Base-by-base conservation (phyloP, 2,888 invertebrate genomes). In the Epistrophe grossulariae region DNA sequence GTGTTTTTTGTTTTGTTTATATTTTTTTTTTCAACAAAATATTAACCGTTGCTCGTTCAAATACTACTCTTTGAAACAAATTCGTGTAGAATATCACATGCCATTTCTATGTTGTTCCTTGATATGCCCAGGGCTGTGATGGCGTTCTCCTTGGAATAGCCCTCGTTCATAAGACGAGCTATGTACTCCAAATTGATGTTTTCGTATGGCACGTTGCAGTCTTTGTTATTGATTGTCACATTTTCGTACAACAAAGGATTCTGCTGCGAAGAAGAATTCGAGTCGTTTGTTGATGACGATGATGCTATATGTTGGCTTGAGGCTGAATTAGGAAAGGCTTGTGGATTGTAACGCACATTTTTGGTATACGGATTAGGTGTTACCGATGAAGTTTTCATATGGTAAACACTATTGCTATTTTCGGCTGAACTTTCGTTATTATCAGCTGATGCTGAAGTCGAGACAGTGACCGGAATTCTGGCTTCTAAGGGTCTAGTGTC, bases 101-200 rank as follows among this genome's bases (percentile, higher is more conserved):
- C 98, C 98, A 99, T 98, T 92, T 97, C 97, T 74, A 98, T 94
- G 93, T 99, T 97, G 93, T 98, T 99, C 81, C 98, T 94, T 1
- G 98, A 97, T 90, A 99, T 98, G 84, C 98, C 97, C 89, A 99
- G 94, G 6, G 98, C 98, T 89, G 98, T 95, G 66, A 98, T 97
- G 4, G 98, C 98, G 64, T 97, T 97, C 91, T 98, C 97, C 90
- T 97, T 96, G 1, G 98, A 96, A 91, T 98, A 98, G 0, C 98
- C 99, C 90, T 98, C 98, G 78, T 95, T 96, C 62, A 98, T 97
- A 84, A 99, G 94, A 88, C 96, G 95, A 24, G 97, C 96, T 83
- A 99, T 98, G 93, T 98, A 97, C 92, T 98, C 98, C 93, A 98
- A 95, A 92, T 98, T 98, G 60, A 98, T 95, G 91, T 98, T 98